A percentile compares a stretch with the other conserved stretches of the same genome.
phyloP scores from a whole-genome alignment of 2,888 invertebrate species.

The Trimorus sp. region DNA sequence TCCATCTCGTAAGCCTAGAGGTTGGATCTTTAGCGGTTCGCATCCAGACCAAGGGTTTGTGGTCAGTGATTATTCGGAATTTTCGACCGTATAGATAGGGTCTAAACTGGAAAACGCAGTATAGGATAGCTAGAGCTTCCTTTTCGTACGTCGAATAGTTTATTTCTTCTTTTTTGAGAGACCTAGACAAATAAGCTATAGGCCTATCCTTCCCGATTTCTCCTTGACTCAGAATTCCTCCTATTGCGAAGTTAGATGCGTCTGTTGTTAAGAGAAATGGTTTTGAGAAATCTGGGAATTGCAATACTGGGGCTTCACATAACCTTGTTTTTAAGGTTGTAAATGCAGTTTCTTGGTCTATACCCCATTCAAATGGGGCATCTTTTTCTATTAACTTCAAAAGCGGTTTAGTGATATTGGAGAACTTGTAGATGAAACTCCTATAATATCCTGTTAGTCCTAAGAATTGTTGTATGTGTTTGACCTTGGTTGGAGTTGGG shows the following conservation, averaged over 20 bases:
- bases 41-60: no score
- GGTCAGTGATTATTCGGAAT: slow-evolving; percentile 3
- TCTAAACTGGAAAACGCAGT: neutral
- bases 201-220: slow-evolving; percentile 44
- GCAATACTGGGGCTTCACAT: slow-evolving; percentile 44
- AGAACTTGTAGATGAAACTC: neutral
- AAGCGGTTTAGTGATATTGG: neutral
- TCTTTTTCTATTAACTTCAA: neutral
- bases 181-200: neutral
- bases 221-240: slow-evolving; percentile 20
- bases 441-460: slow-evolving; percentile 5
- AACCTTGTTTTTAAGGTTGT: neutral
- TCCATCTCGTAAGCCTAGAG: no score
- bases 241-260: slow-evolving; percentile 44
- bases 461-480: slow-evolving; percentile 1
- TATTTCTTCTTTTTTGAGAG: neutral
- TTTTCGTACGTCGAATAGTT: slow-evolving; percentile 9
- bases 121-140: slow-evolving; percentile 2
- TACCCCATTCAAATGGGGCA: neutral
- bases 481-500: neutral
- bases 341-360: neutral
- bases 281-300: slow-evolving; percentile 49
- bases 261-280: slow-evolving; percentile 53
- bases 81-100: neutral
- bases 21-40: no score